These are phyloP conservation scores for Cynocephalus volans DNA, from an alignment of 2,113 vertebrate genomes.

Conservation along the genomic window DNA sequence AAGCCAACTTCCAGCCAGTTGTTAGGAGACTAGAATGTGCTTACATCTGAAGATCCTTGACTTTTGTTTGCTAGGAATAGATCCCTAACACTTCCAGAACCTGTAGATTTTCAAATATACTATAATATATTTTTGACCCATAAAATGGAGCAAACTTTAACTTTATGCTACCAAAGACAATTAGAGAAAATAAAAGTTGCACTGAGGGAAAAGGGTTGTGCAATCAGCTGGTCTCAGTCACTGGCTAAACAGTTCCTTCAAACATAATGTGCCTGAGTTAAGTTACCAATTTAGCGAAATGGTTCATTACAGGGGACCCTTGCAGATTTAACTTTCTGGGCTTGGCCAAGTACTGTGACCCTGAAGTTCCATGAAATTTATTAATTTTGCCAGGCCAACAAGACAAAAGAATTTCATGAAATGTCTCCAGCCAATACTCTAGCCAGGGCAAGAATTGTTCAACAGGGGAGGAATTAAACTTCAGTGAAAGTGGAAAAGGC, in stretches of 20 bases:
- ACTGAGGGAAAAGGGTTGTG: neutral
- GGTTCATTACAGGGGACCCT: neutral
- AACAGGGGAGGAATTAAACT: conserved; percentile 6
- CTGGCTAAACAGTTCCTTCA: conserved; percentile 12
- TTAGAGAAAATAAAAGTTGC: conserved; percentile 24
- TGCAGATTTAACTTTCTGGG: conserved; percentile 1
- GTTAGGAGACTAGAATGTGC: neutral
- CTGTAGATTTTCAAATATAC: neutral
- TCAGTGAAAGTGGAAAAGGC: conserved; percentile 38
- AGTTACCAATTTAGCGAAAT: conserved; percentile 31
- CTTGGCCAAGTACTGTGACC: neutral
- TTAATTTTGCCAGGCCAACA: conserved; percentile 63
- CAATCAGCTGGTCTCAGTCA: neutral
- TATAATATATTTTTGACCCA: neutral
- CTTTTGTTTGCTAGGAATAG: neutral
- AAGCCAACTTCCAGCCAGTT: neutral
- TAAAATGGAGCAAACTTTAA: conserved; percentile 55
- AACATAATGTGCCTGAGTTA: neutral
- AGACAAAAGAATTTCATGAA: conserved; percentile 42
- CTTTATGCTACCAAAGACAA: neutral
- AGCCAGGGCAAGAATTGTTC: conserved; percentile 52
- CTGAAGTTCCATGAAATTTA: conserved; percentile 28
- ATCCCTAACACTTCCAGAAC: neutral
- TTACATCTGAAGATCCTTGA: neutral
- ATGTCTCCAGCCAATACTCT: neutral